Evolutionary conservation across 2,888 invertebrate species (phyloP).

Genomic region (Papilio protenor): DNA sequence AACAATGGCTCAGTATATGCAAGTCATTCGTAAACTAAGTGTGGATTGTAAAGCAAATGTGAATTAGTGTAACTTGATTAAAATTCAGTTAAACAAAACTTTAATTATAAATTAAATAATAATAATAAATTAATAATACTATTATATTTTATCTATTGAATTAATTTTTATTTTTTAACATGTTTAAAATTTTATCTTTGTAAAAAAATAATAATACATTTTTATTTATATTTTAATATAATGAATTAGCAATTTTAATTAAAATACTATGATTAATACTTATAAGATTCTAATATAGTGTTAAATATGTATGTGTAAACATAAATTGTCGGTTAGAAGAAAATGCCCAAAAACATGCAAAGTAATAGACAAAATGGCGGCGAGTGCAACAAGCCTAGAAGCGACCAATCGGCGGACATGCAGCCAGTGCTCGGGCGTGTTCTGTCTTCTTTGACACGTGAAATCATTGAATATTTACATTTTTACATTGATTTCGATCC

Average conservation of each 20-base stretch:
- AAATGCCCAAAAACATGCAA: conserved; percentile 36
- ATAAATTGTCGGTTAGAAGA: background rate
- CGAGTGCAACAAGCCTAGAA: conserved; percentile 36
- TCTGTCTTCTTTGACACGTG: conserved; percentile 62
- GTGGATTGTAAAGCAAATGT: conserved; percentile 13
- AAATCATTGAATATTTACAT: conserved; percentile 41
- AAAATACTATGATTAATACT: conserved; percentile 7
- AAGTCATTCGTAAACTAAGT: background rate
- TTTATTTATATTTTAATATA: background rate
- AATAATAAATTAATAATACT: background rate
- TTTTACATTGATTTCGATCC: conserved; percentile 54
- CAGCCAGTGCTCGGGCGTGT: conserved; percentile 58
- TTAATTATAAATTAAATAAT: conserved; percentile 1
- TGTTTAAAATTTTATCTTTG: background rate
- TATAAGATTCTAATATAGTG: conserved; percentile 8
- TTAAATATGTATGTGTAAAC: conserved; percentile 18
- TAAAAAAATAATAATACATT: background rate
- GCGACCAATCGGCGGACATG: conserved; percentile 51
- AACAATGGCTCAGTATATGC: background rate
- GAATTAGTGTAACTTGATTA: conserved; percentile 22
- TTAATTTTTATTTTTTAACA: background rate
- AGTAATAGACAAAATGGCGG: conserved; percentile 42
- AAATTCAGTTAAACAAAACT: background rate
- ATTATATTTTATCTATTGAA: background rate
- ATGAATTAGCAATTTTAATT: conserved; percentile 16